These are phyloP conservation scores for Sus scrofa DNA, from an alignment of 2,113 vertebrate species.

Conservation along the genomic window T2T-Sscrofa CM000813.6:102689001-102689500, in stretches of 20 bases:
- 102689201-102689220: background rate
- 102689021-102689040: background rate
- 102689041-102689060: background rate
- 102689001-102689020: background rate
- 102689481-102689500: background rate
- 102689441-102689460: background rate
- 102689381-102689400: background rate
- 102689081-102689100: background rate
- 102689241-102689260: background rate
- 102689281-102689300: background rate
- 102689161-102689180: background rate
- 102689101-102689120: background rate
- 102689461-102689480: background rate
- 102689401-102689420: background rate
- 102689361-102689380: background rate
- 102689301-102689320: background rate
- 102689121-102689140: background rate
- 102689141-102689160: rapidly evolving
- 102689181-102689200: background rate
- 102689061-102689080: background rate
- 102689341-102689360: background rate
- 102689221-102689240: background rate
- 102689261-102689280: background rate
- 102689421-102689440: background rate
- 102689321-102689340: background rate